These are phyloP conservation scores for Cyanistes caeruleus DNA, from an alignment of 2,113 vertebrate genomes.

Conservation along the genomic window DNA sequence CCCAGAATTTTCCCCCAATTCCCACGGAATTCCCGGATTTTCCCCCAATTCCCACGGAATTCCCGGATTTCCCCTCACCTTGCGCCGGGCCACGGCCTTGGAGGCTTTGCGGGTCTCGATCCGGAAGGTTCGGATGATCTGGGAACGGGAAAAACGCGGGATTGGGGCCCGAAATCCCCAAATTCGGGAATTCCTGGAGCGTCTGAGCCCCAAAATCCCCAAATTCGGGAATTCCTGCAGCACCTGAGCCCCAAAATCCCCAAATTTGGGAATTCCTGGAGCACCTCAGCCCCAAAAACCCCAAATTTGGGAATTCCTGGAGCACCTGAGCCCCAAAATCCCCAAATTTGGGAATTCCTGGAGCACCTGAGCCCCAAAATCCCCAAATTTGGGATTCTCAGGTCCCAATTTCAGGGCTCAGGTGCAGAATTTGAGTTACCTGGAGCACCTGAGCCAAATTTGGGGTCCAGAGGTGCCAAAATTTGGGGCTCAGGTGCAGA, in stretches of 20 bases:
- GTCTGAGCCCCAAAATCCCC: neutral
- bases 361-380: neutral
- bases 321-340: neutral
- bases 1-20: no score
- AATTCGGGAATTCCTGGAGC: neutral
- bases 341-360: neutral
- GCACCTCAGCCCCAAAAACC: neutral
- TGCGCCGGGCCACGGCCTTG: constrained; percentile 92
- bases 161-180: no score
- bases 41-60: no score
- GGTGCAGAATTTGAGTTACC: no score
- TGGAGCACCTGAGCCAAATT: no score
- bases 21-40: no score
- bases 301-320: neutral
- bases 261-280: neutral
- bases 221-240: no score
- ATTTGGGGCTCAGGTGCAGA: no score
- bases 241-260: neutral
- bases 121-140: constrained; percentile 94
- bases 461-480: neutral
- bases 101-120: constrained; percentile 95
- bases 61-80: constrained; percentile 63
- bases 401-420: no score
- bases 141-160: neutral
- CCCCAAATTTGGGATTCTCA: neutral